These are phyloP conservation scores for Dicycla oo DNA, from an alignment of 2,888 invertebrate genomes.

Conservation along the genomic window DNA sequence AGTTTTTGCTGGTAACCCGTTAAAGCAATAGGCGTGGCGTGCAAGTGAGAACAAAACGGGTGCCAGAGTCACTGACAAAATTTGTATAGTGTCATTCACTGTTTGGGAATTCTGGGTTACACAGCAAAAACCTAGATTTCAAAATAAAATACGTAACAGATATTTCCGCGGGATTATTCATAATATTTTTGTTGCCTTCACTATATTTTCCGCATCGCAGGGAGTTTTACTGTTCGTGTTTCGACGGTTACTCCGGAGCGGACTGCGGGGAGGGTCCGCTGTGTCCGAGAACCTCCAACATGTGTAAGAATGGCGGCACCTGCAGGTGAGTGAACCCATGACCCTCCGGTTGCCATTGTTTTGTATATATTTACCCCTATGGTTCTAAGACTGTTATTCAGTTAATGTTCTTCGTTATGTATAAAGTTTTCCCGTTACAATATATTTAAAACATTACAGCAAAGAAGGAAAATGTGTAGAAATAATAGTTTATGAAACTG, in stretches of 20 bases:
- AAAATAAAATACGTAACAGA: slow-evolving; percentile 38
- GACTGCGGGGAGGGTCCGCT: slow-evolving; percentile 95
- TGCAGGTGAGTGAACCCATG: slow-evolving; percentile 93
- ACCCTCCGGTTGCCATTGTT: neutral
- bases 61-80: neutral
- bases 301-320: slow-evolving; percentile 95
- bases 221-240: slow-evolving; percentile 95
- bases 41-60: slow-evolving; percentile 66
- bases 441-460: neutral
- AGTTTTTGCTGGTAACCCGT: slow-evolving; percentile 59
- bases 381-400: neutral
- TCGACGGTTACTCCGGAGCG: slow-evolving; percentile 94
- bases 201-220: slow-evolving; percentile 82
- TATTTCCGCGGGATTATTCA: too few species aligned
- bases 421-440: neutral
- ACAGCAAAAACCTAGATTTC: neutral
- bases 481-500: too few species aligned
- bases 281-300: slow-evolving; percentile 91
- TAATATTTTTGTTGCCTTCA: neutral
- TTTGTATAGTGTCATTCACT: slow-evolving; percentile 62
- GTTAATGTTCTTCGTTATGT: neutral
- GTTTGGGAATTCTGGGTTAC: slow-evolving; percentile 61
- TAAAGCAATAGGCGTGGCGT: slow-evolving; percentile 71
- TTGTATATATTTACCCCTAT: neutral
- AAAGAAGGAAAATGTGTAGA: neutral